Evolutionary conservation across 2,888 invertebrate species (phyloP), one percentile per base, ranked within the genome.

Genomic region (Drosophila borborema): DNA sequence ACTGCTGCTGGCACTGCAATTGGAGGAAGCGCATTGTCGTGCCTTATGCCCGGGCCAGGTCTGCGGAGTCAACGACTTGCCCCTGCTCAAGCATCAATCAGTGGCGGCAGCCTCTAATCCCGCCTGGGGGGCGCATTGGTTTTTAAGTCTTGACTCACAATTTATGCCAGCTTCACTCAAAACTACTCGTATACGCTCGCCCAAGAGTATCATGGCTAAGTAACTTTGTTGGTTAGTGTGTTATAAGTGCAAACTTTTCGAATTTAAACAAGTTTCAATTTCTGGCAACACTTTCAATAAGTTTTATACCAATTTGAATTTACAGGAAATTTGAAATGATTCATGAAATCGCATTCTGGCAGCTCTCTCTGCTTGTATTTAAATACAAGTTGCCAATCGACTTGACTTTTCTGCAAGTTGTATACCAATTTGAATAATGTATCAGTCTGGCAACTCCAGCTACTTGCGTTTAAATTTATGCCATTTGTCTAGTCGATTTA

Each of bases 161-260:
- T 76, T 81, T 82, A 74, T 85, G 81, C 70, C 76, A 82, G 72
- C 63, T 80, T 72, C 67, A 69, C 72, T 80, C 80, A 63, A 63
- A 67, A 67, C 59, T 46, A 45, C 53, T 36, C 46, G 8, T 12
- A 45, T 65, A 59, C 69, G 12, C 72, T 72, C n/a, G 1, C 14
- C 2, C 4, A 1, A 6, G 12, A 23, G 70, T n/a, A 51, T 23
- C 31, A 28, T 23, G 8, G 23, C 43, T 46, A 41, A n/a, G 55
- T n/a, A 8, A 16, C n/a, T 43, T 23, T 1, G 38, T 38, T 23
- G 20, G 28, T 6, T 28, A 6, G 28, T 28, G 20, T 18, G 3
- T 18, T 18, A 34, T 12, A 12, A 14, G 0, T 12, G 12, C n/a
- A 2, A 49, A n/a, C 12, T 23, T 23, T 48, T 28, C 8, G 12